Evolutionary conservation across 2,797 vertebrate genomes (phyloP).

Genomic region (Eutrigla gurnardus): DNA sequence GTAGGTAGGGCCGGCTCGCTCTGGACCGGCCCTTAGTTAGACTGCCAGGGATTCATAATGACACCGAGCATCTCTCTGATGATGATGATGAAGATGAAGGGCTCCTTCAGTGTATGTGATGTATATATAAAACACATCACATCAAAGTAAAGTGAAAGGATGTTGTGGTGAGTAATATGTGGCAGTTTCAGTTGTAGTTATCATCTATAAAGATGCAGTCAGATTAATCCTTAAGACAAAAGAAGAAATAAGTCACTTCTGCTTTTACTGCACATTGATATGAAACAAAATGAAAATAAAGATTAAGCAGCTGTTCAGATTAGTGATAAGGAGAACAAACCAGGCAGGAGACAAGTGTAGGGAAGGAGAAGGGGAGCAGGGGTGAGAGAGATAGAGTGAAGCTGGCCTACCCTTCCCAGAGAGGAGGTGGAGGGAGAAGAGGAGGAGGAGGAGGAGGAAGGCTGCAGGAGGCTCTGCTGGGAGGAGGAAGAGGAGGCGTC

Average conservation of each 20-base stretch:
- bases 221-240: too few relatives aligned
- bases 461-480: slow-evolving; percentile 85
- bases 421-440: slow-evolving; percentile 89
- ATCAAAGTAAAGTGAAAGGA: too few relatives aligned
- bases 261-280: background rate
- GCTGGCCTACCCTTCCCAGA: slow-evolving; percentile 90
- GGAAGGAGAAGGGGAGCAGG: background rate
- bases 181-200: background rate
- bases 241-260: too few relatives aligned
- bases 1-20: too few relatives aligned
- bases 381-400: slow-evolving; percentile 38
- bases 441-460: slow-evolving; percentile 87
- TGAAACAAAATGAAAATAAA: background rate
- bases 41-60: too few relatives aligned
- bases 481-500: slow-evolving; percentile 87
- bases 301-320: background rate
- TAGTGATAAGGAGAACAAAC: background rate
- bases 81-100: too few relatives aligned
- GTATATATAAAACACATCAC: background rate
- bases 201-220: too few relatives aligned
- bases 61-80: too few relatives aligned
- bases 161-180: background rate
- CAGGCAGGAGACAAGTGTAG: slow-evolving; percentile 3
- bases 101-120: too few relatives aligned
- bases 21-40: too few relatives aligned